Percentiles rank a stretch among this genome's conserved stretches.
These are phyloP conservation scores for Callopanchax toddi DNA, from an alignment of 2,113 vertebrate species.

Conservation along the genomic window DNA sequence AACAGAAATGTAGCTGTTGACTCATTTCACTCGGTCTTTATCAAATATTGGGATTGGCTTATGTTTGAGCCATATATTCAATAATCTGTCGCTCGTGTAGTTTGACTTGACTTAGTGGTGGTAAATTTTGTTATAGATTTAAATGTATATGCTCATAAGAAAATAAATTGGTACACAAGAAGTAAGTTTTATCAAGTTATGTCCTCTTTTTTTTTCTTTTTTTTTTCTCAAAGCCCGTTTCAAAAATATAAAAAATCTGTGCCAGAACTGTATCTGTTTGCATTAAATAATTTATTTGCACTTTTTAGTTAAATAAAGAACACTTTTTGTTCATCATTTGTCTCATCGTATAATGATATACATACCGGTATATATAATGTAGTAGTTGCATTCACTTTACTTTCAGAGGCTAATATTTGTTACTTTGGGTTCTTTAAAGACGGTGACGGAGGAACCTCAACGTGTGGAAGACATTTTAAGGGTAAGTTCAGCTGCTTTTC, in stretches of 20 bases:
- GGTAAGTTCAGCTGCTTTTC: slow-evolving; percentile 83
- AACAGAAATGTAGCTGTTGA: slow-evolving; percentile 26
- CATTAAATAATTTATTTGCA: no score
- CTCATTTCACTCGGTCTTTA: slow-evolving; percentile 21
- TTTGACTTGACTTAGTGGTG: not conserved
- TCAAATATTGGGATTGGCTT: slow-evolving; percentile 6
- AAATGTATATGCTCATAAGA: not conserved
- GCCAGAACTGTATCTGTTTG: no score
- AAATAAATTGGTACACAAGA: not conserved
- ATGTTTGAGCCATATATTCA: not conserved
- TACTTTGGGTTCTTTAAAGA: slow-evolving; percentile 63
- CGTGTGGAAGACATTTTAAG: slow-evolving; percentile 92
- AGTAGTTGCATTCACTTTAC: not conserved
- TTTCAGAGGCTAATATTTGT: not conserved
- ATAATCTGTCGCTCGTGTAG: slow-evolving; percentile 12
- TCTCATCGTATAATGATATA: no score
- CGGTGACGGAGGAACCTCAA: slow-evolving; percentile 82
- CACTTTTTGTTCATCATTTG: no score
- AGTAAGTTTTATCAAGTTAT: not conserved
- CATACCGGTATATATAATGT: no score
- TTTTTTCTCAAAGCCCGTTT: no score
- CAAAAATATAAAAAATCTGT: no score
- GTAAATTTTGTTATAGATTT: not conserved
- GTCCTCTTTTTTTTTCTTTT: no score
- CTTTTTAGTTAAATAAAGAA: no score